Evolutionary conservation across 2,797 vertebrate species (phyloP), one percentile per base, ranked within the genome.

Genomic region (Gouania willdenowi): DNA sequence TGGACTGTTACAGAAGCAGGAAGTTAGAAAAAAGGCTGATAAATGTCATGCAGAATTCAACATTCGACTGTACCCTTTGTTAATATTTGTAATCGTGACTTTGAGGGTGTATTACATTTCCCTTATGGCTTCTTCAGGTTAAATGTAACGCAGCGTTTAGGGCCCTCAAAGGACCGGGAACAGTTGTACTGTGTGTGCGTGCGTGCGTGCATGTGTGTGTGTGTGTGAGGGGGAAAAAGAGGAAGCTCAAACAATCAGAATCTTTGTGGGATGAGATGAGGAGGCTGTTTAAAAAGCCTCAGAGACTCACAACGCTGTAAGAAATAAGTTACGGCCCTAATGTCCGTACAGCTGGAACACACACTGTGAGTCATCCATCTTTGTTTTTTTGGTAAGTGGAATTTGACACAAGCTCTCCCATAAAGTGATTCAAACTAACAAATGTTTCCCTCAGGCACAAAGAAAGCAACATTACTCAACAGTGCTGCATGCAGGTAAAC

Each of bases 251-350:
- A 79, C 74, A 84, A 84, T 73, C 55, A 46, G 39, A 37, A 68
- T 74, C 82, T 71, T 84, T 84, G 77, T 84, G 52, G 48, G 26
- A 19, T 19, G 21, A 59, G 43, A 61, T 57, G 63, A 73, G 50
- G 63, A 72, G 75, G 57, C 60, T 48, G 47, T 65, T 64, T 60
- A 48, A 26, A n/a, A 27, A 49, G 47, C 58, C 71, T 71, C 57
- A 2, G 29, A 44, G 66, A 77, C 25, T 44, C 23, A 59, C 49
- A 42, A 48, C 13, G 19, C 51, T 57, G 45, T 16, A 14, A 43
- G 41, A 25, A 62, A 24, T 35, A 41, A 61, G 66, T 57, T 52
- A 75, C 56, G 59, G 11, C 42, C 29, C 4, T 20, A 29, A 41
- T 66, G 52, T 72, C 62, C 19, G 22, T 28, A 2, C 21, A 39